These are phyloP conservation scores for Zaprionus tsacasi DNA, from an alignment of 1,140 invertebrate genomes.

Conservation along the genomic window DNA sequence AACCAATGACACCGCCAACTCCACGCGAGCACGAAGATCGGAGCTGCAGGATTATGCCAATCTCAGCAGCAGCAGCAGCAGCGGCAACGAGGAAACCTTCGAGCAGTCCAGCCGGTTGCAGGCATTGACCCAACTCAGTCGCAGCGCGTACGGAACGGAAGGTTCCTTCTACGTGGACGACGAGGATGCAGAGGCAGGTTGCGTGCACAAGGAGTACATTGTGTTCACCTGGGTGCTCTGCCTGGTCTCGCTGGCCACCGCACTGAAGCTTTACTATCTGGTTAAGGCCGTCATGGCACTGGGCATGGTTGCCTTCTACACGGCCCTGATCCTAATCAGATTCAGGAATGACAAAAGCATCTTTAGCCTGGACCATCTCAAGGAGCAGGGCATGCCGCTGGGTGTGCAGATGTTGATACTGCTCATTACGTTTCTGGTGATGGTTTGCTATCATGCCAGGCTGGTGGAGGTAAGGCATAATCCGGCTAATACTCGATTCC, in stretches of 20 bases:
- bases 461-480: slow-evolving; percentile 88
- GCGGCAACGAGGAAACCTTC: slow-evolving; percentile 35
- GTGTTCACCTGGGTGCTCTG: slow-evolving; percentile 97
- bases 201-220: slow-evolving; percentile 92
- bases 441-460: slow-evolving; percentile 96
- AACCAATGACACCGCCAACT: neutral
- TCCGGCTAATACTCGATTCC: neutral
- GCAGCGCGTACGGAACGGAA: slow-evolving; percentile 15
- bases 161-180: neutral
- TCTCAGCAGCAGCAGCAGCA: neutral
- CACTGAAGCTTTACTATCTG: slow-evolving; percentile 96
- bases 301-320: slow-evolving; percentile 90
- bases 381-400: slow-evolving; percentile 86
- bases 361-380: slow-evolving; percentile 62
- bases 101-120: slow-evolving; percentile 60
- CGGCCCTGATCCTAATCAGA: slow-evolving; percentile 88
- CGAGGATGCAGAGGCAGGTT: slow-evolving; percentile 62
- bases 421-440: slow-evolving; percentile 91
- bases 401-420: slow-evolving; percentile 92
- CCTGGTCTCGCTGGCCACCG: slow-evolving; percentile 94
- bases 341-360: slow-evolving; percentile 74
- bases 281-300: slow-evolving; percentile 93
- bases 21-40: slow-evolving; percentile 74
- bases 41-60: slow-evolving; percentile 55
- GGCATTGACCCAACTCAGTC: slow-evolving; percentile 31